These are phyloP conservation scores for Ridgeia piscesae DNA, from an alignment of 1,140 invertebrate genomes.

Conservation along the genomic window DNA sequence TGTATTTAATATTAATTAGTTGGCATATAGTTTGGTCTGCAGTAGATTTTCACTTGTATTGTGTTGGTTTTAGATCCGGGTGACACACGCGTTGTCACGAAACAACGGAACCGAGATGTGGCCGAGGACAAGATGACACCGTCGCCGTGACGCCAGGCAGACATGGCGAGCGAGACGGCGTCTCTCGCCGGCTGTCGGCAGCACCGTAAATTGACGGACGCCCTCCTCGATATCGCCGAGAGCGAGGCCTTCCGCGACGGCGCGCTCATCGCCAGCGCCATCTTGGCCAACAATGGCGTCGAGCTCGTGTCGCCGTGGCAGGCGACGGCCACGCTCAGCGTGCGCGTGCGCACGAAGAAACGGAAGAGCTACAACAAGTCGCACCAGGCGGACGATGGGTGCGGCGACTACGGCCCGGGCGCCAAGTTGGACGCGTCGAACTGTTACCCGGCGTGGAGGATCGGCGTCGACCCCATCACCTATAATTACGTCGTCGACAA, in stretches of 20 bases:
- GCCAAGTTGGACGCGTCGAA: neutral
- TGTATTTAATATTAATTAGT: no score
- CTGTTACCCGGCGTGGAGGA: neutral
- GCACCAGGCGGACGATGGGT: neutral
- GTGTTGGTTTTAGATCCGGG: neutral
- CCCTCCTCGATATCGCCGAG: neutral
- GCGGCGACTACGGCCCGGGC: neutral
- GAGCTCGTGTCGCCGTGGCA: neutral
- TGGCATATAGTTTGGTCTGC: no score
- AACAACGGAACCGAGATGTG: neutral
- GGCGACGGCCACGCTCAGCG: neutral
- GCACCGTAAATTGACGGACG: neutral
- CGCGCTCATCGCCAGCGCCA: neutral
- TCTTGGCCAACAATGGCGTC: neutral
- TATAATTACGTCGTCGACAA: conserved; percentile 11
- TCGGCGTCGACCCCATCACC: neutral
- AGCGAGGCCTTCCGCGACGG: neutral
- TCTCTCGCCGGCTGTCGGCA: neutral
- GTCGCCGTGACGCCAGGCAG: neutral
- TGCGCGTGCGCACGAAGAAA: neutral
- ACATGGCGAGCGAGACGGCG: neutral
- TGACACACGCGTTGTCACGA: neutral
- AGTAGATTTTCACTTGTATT: neutral
- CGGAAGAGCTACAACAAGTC: neutral
- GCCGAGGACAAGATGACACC: neutral